A percentile compares a stretch with the other conserved stretches of the same genome.
Evolutionary conservation across 2,113 vertebrate genomes (phyloP).

Genomic region (Eptesicus fuscus): DNA sequence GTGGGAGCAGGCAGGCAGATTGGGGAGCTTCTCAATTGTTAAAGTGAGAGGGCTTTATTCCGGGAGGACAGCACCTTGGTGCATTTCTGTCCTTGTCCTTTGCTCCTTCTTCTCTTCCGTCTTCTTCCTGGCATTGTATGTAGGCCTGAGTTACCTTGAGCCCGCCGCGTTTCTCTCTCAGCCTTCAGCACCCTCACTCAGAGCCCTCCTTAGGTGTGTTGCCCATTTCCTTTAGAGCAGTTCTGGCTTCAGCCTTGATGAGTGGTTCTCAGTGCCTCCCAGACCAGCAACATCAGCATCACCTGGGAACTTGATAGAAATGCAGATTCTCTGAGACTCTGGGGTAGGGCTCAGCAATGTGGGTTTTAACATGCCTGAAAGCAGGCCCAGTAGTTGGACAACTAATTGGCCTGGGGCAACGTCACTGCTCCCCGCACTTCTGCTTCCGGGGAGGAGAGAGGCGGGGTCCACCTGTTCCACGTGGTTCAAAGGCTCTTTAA

Average conservation of each 20-base stretch:
- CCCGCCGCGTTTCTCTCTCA: not conserved
- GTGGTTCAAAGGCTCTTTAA: not conserved
- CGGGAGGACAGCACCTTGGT: not conserved
- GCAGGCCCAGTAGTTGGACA: not conserved
- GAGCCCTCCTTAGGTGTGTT: not conserved
- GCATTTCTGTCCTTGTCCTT: not conserved
- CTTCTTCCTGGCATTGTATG: not conserved
- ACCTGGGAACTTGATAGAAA: not conserved
- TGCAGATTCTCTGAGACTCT: not conserved
- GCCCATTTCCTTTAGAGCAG: not conserved
- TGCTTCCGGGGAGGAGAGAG: not conserved
- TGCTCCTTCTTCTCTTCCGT: not conserved
- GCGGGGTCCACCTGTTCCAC: not conserved
- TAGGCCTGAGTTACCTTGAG: not conserved
- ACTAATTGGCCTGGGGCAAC: not conserved
- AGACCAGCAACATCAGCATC: not conserved
- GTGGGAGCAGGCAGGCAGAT: not conserved
- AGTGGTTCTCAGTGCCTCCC: not conserved
- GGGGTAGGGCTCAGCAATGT: not conserved
- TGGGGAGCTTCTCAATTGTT: not conserved
- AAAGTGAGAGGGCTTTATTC: not conserved
- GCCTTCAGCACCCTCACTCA: not conserved
- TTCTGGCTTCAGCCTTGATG: not conserved
- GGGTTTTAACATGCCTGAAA: not conserved
- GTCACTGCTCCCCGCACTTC: not conserved